Evolutionary conservation across 2,888 invertebrate species (phyloP), one percentile per base, ranked within the genome.

Genomic region (Chrysolina oricalcia): DNA sequence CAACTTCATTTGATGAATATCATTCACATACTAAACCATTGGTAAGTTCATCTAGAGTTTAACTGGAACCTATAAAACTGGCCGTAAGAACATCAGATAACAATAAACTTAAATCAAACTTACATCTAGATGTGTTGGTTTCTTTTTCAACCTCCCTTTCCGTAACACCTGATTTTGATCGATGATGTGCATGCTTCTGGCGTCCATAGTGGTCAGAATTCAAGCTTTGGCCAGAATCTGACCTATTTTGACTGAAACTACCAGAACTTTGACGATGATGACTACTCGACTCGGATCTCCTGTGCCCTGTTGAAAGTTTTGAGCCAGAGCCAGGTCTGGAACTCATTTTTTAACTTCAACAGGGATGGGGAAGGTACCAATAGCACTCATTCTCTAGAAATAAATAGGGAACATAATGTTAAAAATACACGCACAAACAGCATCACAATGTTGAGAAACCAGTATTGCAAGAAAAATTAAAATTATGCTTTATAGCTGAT

Each of bases 141-240:
- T 85, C 83, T 41, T 83, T 83, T 40, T 79, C 82, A 73, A 73
- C 70, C 11, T 80, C 84, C 50, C 83, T 83, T 72, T 86, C 87
- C 73, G 84, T 84, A 19, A 87, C 84, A 8, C 87, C 87, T 53
- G 88, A 88, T 81, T 88, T 88, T 41, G 88, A 88, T 43, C 88
- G 81, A 73, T 87, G 85, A 77, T 88, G 88, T 40, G 85, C 86
- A 78, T 85, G 85, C 79, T 83, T 85, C 62, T 85, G 81, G 62
- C 85, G 83, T 35, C 82, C 83, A 50, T 81, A 82, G 72, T 81
- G 80, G 41, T 84, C 86, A 56, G 86, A 86, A 73, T 86, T 87
- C 40, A 86, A 81, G 78, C 87, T 87, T 67, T 89, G 88, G 15
- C 86, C 88, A 63, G 88, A 88, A 80, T 88, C 88, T 71, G 88